These are phyloP conservation scores for Mastomys natalensis DNA, from an alignment of 2,113 vertebrate species.

Conservation along the genomic window DNA sequence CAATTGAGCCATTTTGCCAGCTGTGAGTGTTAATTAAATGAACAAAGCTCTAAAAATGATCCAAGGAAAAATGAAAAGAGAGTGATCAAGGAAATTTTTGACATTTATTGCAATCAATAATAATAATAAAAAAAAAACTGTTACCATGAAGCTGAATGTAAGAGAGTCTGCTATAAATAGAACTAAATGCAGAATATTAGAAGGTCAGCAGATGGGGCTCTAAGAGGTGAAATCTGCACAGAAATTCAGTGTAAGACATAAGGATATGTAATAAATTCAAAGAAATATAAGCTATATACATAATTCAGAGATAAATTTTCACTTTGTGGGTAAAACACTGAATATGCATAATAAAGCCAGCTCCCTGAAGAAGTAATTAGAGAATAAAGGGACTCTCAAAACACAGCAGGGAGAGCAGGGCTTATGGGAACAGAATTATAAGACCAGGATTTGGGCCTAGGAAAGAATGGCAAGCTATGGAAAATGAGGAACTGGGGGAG, in stretches of 20 bases:
- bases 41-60: conserved; percentile 25
- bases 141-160: conserved; percentile 28
- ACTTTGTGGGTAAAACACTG: conserved; percentile 41
- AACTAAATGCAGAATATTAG: conserved; percentile 51
- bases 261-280: conserved; percentile 40
- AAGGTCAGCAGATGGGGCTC: conserved; percentile 71
- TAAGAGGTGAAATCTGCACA: conserved; percentile 55
- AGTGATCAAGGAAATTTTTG: conserved; percentile 34
- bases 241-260: conserved; percentile 60
- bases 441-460: neutral
- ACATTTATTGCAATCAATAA: conserved; percentile 64
- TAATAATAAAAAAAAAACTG: conserved; percentile 27
- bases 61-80: conserved; percentile 40
- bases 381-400: conserved; percentile 15
- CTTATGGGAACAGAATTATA: neutral
- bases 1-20: neutral
- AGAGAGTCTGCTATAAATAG: conserved; percentile 52
- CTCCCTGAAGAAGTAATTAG: neutral
- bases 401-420: neutral
- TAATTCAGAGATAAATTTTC: conserved; percentile 38
- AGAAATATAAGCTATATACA: conserved; percentile 28
- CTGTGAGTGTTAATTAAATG: conserved; percentile 40
- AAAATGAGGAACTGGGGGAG: neutral
- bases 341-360: neutral
- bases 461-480: neutral